Base-by-base conservation (phyloP, 2,113 vertebrate genomes). In the Tyto alba region DNA sequence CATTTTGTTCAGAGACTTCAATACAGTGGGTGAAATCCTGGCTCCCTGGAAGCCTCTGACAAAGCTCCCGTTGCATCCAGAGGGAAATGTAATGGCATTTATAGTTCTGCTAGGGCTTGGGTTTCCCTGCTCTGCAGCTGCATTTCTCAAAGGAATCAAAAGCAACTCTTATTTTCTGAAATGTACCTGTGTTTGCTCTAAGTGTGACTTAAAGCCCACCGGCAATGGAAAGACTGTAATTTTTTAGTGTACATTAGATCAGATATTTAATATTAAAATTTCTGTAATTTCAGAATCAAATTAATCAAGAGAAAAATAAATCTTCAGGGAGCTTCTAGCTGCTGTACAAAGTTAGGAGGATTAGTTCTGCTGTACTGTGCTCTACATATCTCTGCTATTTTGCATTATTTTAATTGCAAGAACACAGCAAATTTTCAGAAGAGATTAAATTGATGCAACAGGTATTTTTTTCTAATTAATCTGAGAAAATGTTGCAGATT, bases 381-480 rank as follows among this genome's bases (percentile, higher is more conserved):
- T 69, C 57, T 85, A 40, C 40, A 16, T 52, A 38, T 79, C 78
- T 88, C 75, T 71, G 60, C 59, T 88, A 76, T 63, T 85, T 89
- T 56, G 38, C 77, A 82, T 78, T 92, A 77, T 77, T 94, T 92
- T 93, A 89, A 92, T 81, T 60, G 66, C 34, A 93, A 81, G 43
- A 93, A 75, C 34, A 78, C n/a, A 92, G 30, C 29, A 93, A 84
- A 73, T 27, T 88, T 89, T 85, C 72, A 75, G 50, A 80, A 92
- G 62, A 84, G n/a, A 86, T 66, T 76, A 90, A 90, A 85, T 52
- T 59, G 18, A 56, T 45, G 43, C 48, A 93, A 85, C 0, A 1
- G n/a, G 62, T 79, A 17, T 36, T 91, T 91, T 90, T 72, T 86
- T 29, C 50, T 84, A 84, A 85, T 76, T 95, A 75, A 82, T 84